These are phyloP conservation scores for human DNA, from an alignment of 2,113 vertebrate genomes.

Conservation along the genomic window DNA sequence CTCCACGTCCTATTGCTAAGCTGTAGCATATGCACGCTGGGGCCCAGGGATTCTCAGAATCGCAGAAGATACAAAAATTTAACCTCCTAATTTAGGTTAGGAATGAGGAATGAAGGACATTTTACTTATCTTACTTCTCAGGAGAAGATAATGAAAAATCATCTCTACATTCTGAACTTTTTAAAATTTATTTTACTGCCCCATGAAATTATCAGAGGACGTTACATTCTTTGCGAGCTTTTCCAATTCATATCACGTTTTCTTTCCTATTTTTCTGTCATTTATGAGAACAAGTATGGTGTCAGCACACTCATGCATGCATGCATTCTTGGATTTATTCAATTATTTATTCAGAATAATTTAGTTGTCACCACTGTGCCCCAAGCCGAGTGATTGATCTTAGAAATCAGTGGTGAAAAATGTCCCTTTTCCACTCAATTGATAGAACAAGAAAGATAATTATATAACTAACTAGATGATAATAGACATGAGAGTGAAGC, in stretches of 20 bases:
- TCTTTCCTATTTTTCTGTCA: too few species aligned
- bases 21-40: fast-evolving
- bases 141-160: neutral
- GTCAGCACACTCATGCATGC: fast-evolving
- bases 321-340: neutral
- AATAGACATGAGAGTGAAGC: neutral
- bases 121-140: neutral
- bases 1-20: fast-evolving
- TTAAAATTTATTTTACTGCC: neutral
- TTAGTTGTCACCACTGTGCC: neutral
- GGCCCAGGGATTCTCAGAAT: neutral
- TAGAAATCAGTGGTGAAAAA: neutral
- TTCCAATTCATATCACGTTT: neutral
- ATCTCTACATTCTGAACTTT: neutral
- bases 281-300: neutral
- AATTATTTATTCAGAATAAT: neutral
- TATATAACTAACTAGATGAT: neutral
- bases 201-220: neutral
- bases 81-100: neutral
- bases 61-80: neutral
- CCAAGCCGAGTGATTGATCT: neutral
- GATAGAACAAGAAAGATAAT: neutral
- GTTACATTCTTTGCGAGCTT: fast-evolving
- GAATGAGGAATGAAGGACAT: neutral
- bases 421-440: neutral